A percentile compares a stretch with the other conserved stretches of the same genome.
These are phyloP conservation scores for Hypselothyrea guttata DNA, from an alignment of 2,888 invertebrate species.

Conservation along the genomic window DNA sequence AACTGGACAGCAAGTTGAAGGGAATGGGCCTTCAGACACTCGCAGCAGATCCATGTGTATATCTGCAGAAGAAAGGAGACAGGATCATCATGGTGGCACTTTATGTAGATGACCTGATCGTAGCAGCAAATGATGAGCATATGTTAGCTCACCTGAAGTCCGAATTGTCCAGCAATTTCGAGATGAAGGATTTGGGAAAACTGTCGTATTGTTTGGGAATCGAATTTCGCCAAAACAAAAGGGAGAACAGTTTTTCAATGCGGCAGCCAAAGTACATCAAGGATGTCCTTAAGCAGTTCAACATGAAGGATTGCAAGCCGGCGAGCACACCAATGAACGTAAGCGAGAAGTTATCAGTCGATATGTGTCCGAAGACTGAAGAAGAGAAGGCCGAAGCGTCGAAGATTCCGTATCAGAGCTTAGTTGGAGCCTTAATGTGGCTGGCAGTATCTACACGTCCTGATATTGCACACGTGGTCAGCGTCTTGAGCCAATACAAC, in stretches of 20 bases:
- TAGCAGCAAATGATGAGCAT: slow-evolving; percentile 27
- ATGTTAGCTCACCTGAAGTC: no score
- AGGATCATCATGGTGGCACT: slow-evolving; percentile 4
- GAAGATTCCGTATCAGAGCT: slow-evolving; percentile 9
- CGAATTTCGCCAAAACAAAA: no score
- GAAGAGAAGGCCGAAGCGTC: slow-evolving; percentile 1
- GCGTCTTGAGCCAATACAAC: slow-evolving; percentile 31
- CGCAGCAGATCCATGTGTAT: no score
- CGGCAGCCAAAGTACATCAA: no score
- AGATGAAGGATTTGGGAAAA: no score
- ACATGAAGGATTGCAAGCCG: slow-evolving; percentile 13
- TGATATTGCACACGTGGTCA: slow-evolving; percentile 40
- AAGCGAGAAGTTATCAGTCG: slow-evolving; percentile 5
- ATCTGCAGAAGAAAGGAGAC: no score
- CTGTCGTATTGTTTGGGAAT: no score
- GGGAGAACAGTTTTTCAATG: no score
- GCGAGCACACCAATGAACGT: not conserved
- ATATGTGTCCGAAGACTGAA: slow-evolving; percentile 5
- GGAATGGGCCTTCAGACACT: no score
- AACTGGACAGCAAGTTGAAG: no score
- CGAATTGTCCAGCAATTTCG: no score
- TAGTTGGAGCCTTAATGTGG: slow-evolving; percentile 37
- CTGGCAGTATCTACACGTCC: slow-evolving; percentile 37
- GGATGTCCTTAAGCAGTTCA: slow-evolving; percentile 5
- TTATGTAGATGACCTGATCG: slow-evolving; percentile 1